Conservation (phyloP, 2,888 invertebrate species). For the Drosophila austrosaltans region DNA sequence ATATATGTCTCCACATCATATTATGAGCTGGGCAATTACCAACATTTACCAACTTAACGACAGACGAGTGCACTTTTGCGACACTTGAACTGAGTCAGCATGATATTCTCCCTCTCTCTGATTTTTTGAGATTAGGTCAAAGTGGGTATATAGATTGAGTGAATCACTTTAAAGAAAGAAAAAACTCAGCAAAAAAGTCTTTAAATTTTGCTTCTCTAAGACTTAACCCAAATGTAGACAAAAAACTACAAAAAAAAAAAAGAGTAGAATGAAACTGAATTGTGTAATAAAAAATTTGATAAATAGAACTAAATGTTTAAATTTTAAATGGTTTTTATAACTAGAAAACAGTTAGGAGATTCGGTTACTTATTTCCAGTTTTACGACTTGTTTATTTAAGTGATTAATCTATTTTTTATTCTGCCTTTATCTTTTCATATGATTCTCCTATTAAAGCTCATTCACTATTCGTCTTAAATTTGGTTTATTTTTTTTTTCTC, state of each 20-base stretch:
- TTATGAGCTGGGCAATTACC: conserved; percentile 30
- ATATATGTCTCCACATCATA: not conserved
- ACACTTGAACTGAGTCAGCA: conserved; percentile 60
- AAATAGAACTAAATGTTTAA: too few species aligned
- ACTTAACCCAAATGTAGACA: too few species aligned
- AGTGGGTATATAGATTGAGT: conserved; percentile 4
- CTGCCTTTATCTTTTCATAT: not conserved
- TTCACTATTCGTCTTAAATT: not conserved
- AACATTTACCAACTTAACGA: conserved; percentile 33
- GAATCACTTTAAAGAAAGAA: not conserved
- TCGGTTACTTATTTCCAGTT: too few species aligned
- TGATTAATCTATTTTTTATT: conserved; percentile 28
- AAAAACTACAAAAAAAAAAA: too few species aligned
- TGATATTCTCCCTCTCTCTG: conserved; percentile 14
- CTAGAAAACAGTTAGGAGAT: too few species aligned
- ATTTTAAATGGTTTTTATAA: too few species aligned
- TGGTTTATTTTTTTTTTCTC: not conserved
- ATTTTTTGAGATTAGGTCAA: not conserved
- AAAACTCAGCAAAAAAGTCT: too few species aligned
- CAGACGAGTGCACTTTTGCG: conserved; percentile 48
- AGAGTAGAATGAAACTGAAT: too few species aligned
- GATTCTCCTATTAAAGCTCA: not conserved
- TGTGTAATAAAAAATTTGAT: too few species aligned
- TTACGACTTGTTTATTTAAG: too few species aligned
- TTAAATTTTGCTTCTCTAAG: too few species aligned